phyloP scores from a whole-genome alignment of 1,140 invertebrate species.

The Bombus waltoni region DNA sequence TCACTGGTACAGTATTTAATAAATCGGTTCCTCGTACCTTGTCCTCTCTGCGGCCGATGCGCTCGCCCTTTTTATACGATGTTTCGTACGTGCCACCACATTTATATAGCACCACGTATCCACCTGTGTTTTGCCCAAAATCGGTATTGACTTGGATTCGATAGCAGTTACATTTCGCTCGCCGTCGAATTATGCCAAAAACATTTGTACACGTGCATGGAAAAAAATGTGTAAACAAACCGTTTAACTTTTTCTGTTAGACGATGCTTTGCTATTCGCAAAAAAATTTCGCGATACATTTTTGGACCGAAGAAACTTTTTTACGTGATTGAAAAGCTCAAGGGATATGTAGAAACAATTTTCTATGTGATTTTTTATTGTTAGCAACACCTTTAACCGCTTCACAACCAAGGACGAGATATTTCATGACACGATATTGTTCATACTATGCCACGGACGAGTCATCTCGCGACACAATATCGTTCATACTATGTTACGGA shows the following conservation, averaged over 20 bases:
- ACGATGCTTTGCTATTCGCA: no score
- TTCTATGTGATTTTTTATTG: neutral
- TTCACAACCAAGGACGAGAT: no score
- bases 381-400: neutral
- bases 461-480: no score
- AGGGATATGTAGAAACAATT: neutral
- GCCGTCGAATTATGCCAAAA: conserved; percentile 50
- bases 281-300: neutral
- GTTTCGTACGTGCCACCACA: conserved; percentile 57
- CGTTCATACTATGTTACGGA: no score
- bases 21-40: conserved; percentile 56
- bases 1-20: conserved; percentile 58
- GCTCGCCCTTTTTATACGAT: neutral
- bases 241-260: neutral
- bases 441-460: no score
- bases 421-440: no score
- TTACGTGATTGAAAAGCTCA: neutral
- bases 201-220: conserved; percentile 21
- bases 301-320: neutral
- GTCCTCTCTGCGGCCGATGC: neutral
- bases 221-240: conserved; percentile 38
- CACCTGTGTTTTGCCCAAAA: conserved; percentile 57
- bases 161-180: conserved; percentile 54
- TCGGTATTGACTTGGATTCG: conserved; percentile 61
- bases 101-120: conserved; percentile 51